A percentile compares a stretch with the other conserved stretches of the same genome.
Conservation (phyloP, 2,113 vertebrate species). For the Ranitomeya variabilis region DNA sequence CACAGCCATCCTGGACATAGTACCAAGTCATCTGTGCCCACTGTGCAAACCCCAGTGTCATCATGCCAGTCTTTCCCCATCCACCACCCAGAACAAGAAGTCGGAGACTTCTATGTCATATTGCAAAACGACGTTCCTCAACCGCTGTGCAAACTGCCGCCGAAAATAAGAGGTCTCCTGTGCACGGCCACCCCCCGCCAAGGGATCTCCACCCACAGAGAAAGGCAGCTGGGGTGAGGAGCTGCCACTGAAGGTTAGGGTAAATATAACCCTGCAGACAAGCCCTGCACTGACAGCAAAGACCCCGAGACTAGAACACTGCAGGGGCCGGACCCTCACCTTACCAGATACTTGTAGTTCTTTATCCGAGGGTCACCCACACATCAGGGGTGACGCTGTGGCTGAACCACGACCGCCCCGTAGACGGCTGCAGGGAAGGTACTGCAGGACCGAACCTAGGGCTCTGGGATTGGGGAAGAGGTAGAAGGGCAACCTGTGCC, state of each 20-base stretch:
- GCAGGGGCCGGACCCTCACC: no score
- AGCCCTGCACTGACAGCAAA: not conserved
- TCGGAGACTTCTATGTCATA: not conserved
- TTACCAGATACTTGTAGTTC: no score
- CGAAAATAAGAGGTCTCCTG: not conserved
- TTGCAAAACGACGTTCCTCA: not conserved
- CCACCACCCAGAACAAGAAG: not conserved
- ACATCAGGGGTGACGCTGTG: no score
- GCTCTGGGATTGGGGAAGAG: no score
- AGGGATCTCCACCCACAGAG: not conserved
- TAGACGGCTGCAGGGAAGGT: no score
- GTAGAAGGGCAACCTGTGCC: no score
- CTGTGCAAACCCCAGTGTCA: not conserved
- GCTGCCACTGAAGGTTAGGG: not conserved
- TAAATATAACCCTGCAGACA: not conserved
- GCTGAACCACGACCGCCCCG: no score
- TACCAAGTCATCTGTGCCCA: not conserved
- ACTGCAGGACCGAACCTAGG: no score
- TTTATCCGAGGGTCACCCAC: no score
- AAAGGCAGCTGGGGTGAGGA: not conserved
- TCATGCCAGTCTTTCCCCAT: not conserved
- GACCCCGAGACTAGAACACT: no score
- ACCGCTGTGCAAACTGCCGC: not conserved
- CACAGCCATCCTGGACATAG: no score
- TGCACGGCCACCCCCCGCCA: not conserved